Percentiles rank a stretch among this genome's conserved stretches.
Evolutionary conservation across 2,888 invertebrate species (phyloP).

Genomic region (Tuta absoluta): DNA sequence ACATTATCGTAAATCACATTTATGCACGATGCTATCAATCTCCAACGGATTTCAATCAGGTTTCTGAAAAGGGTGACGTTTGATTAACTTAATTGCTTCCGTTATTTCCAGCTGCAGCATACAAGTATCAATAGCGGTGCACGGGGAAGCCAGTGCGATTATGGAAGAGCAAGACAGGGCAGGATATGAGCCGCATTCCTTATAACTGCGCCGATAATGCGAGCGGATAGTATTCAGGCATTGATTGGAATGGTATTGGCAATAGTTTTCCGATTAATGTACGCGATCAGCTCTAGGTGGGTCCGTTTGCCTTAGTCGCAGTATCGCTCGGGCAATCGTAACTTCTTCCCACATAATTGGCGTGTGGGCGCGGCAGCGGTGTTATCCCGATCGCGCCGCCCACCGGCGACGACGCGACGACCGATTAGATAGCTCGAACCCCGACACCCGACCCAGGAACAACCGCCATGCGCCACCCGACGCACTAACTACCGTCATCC

Average conservation of each 20-base stretch:
- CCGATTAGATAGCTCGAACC: constrained; percentile 72
- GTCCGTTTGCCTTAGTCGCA: constrained; percentile 66
- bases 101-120: constrained; percentile 15
- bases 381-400: constrained; percentile 74
- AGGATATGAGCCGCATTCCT: constrained; percentile 25
- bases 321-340: constrained; percentile 72
- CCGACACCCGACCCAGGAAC: constrained; percentile 63
- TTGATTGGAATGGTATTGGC: constrained; percentile 67
- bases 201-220: constrained; percentile 28
- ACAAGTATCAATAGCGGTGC: constrained; percentile 17
- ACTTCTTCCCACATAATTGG: constrained; percentile 81
- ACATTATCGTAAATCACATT: constrained; percentile 19
- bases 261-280: constrained; percentile 70
- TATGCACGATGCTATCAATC: constrained; percentile 17
- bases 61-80: constrained; percentile 15
- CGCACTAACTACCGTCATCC: constrained; percentile 43
- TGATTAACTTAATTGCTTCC: constrained; percentile 16
- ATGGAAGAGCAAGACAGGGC: constrained; percentile 18
- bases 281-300: constrained; percentile 60
- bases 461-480: constrained; percentile 36
- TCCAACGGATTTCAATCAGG: constrained; percentile 13
- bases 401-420: constrained; percentile 72
- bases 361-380: constrained; percentile 64
- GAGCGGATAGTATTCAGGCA: constrained; percentile 39
- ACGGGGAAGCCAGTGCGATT: constrained; percentile 14